Percentiles rank a stretch among this genome's conserved stretches.
These are phyloP conservation scores for Cephus nigrinus DNA, from an alignment of 2,888 invertebrate species.

Conservation along the genomic window DNA sequence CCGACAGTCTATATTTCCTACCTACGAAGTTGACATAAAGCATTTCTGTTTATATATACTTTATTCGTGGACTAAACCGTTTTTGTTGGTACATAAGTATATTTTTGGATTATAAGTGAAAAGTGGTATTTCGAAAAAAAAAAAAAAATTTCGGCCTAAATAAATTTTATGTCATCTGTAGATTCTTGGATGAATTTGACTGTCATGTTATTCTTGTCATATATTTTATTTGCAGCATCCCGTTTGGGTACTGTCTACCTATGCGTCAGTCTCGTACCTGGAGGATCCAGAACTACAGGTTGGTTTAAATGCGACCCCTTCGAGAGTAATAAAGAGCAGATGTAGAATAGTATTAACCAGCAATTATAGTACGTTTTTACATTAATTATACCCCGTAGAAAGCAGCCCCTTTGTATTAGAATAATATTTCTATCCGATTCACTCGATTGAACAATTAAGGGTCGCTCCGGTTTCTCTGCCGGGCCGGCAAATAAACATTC, in stretches of 20 bases:
- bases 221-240: neutral
- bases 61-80: neutral
- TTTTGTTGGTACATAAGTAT: neutral
- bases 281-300: neutral
- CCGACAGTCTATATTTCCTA: neutral
- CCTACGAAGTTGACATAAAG: neutral
- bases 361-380: constrained; percentile 30
- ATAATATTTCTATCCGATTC: constrained; percentile 38
- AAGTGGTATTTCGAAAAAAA: neutral
- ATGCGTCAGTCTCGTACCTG: neutral
- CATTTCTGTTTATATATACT: neutral
- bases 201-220: neutral
- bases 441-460: constrained; percentile 47
- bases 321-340: constrained; percentile 1
- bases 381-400: constrained; percentile 39
- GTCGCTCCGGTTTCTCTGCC: constrained; percentile 10
- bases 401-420: constrained; percentile 30
- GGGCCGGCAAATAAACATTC: constrained; percentile 22
- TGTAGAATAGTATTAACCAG: constrained; percentile 22
- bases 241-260: neutral
- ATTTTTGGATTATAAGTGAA: neutral
- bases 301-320: neutral
- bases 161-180: neutral
- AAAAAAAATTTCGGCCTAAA: neutral
- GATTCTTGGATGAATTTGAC: neutral